phyloP scores from a whole-genome alignment of 2,113 vertebrate species.

The Syrrhaptes paradoxus region DNA sequence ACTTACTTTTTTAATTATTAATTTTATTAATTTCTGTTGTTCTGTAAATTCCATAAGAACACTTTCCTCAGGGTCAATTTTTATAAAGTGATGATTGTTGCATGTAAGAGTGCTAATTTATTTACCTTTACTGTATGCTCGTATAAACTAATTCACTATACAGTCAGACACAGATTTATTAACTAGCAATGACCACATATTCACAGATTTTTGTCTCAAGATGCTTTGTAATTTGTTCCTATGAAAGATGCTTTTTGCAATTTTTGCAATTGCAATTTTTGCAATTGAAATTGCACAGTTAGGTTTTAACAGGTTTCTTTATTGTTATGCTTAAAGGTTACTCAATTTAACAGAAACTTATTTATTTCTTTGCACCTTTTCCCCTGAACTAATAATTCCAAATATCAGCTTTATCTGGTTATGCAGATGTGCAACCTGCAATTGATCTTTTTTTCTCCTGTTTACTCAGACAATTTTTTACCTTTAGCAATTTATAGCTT shows the following conservation, averaged over 20 bases:
- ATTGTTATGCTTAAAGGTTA: not conserved
- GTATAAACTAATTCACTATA: not conserved
- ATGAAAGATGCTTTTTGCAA: not conserved
- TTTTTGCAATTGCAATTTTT: no score
- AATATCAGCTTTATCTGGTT: not conserved
- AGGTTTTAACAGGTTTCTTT: not conserved
- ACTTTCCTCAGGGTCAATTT: not conserved
- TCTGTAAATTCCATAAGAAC: not conserved
- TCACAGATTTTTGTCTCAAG: not conserved
- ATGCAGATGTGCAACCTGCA: not conserved
- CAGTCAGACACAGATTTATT: not conserved
- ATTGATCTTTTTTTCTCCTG: not conserved
- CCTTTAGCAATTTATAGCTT: not conserved
- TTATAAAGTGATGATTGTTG: not conserved
- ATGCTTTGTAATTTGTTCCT: not conserved
- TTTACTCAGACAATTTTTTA: not conserved
- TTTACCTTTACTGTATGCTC: not conserved
- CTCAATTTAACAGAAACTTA: not conserved
- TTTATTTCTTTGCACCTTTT: not conserved
- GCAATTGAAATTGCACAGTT: not conserved
- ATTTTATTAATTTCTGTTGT: not conserved
- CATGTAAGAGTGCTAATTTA: accelerated
- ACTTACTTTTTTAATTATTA: not conserved
- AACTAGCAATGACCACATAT: not conserved
- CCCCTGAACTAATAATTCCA: not conserved